Evolutionary conservation across 2,888 invertebrate species (phyloP).

Genomic region (Pheosia tremula): DNA sequence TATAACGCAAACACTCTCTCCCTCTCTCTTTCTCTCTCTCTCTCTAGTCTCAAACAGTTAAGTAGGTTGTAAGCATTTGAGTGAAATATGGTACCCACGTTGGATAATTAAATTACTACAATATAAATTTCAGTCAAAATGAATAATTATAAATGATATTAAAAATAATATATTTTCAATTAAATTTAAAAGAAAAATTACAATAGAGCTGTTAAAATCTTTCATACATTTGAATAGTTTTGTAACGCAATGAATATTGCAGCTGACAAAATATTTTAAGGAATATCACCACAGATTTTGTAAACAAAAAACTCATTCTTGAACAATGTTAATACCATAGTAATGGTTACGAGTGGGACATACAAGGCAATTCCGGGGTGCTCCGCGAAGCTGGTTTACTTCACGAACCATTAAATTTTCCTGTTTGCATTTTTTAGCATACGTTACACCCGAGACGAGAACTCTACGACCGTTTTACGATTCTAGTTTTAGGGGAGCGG

Average conservation of each 20-base stretch:
- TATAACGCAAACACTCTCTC: no score
- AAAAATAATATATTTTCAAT: no score
- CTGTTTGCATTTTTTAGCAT: slow-evolving; percentile 84
- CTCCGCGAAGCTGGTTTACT: slow-evolving; percentile 73
- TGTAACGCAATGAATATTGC: background rate
- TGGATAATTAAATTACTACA: no score
- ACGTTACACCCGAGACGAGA: slow-evolving; percentile 72
- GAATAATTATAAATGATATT: no score
- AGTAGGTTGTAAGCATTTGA: no score
- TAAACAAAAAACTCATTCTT: background rate
- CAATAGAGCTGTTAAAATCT: no score
- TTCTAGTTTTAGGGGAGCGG: slow-evolving; percentile 70
- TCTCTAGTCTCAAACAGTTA: no score
- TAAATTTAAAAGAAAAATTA: no score
- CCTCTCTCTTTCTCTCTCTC: no score
- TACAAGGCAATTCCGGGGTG: slow-evolving; percentile 70
- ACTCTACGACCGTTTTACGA: slow-evolving; percentile 69
- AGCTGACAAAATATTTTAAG: background rate
- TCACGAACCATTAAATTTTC: slow-evolving; percentile 84
- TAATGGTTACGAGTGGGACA: slow-evolving; percentile 57
- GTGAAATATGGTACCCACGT: no score
- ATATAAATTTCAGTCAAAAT: no score
- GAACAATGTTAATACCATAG: slow-evolving; percentile 28
- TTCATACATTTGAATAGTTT: no score
- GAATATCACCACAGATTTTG: background rate